Percentiles rank a stretch among this genome's conserved stretches.
phyloP scores from a whole-genome alignment of 2,888 invertebrate species.

The Nemotelus pantherinus region DNA sequence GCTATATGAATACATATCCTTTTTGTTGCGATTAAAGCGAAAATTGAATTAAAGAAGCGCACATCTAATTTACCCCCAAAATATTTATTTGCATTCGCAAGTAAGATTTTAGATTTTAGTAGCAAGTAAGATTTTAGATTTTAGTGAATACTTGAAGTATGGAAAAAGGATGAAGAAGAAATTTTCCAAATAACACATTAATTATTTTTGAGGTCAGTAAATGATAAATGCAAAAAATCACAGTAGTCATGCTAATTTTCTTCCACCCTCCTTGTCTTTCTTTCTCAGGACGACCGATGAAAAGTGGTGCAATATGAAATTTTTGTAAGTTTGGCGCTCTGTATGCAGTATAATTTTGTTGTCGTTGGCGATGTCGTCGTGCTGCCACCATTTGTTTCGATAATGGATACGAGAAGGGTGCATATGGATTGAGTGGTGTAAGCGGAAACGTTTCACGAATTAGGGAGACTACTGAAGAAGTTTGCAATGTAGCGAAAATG shows the following conservation, averaged over 20 bases:
- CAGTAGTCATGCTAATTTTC: conserved; percentile 37
- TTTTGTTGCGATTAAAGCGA: conserved; percentile 9
- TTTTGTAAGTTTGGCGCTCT: conserved; percentile 7
- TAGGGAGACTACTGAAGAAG: no score
- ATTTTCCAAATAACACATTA: conserved; percentile 20
- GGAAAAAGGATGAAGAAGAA: background rate
- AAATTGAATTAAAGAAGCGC: conserved; percentile 39
- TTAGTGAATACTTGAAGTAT: background rate
- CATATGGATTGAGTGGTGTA: no score
- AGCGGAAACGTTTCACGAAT: no score
- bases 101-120: background rate
- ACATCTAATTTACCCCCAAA: background rate
- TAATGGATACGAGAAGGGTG: background rate
- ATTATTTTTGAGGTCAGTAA: conserved; percentile 29
- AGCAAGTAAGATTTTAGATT: background rate
- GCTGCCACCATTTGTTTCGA: background rate
- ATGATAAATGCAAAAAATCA: conserved; percentile 31
- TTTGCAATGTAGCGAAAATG: no score
- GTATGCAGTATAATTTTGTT: background rate
- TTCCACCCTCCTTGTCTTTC: conserved; percentile 4
- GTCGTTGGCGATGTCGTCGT: no score
- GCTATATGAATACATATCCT: background rate
- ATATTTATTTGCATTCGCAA: conserved; percentile 7
- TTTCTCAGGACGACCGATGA: background rate
- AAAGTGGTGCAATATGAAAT: conserved; percentile 2